Evolutionary conservation across 2,888 invertebrate genomes (phyloP).

Genomic region (Dynastes tityus): DNA sequence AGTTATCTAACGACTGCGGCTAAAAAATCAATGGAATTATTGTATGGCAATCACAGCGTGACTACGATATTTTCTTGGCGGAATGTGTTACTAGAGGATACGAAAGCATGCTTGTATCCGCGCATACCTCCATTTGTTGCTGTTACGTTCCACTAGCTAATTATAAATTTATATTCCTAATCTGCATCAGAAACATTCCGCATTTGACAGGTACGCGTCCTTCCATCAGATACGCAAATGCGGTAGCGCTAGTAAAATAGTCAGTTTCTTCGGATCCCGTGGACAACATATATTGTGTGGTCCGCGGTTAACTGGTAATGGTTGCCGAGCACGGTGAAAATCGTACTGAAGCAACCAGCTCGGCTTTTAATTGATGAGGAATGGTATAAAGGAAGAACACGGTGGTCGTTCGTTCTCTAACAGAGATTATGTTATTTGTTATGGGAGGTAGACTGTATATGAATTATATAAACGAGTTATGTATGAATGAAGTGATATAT

Average conservation of each 20-base stretch:
- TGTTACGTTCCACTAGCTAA: slow-evolving; percentile 11
- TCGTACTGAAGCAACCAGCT: slow-evolving; percentile 19
- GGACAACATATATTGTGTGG: slow-evolving; percentile 44
- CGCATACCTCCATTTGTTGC: not conserved
- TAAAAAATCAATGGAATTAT: not conserved
- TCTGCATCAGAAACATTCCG: slow-evolving; percentile 52
- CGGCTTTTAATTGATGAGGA: slow-evolving; percentile 43
- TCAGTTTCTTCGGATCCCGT: slow-evolving; percentile 42
- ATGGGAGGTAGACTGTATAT: not conserved
- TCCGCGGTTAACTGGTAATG: slow-evolving; percentile 30
- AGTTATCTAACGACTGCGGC: not conserved
- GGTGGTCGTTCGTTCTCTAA: slow-evolving; percentile 1
- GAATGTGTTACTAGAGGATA: slow-evolving; percentile 1
- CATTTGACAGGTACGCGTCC: slow-evolving; percentile 41
- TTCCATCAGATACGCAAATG: slow-evolving; percentile 45
- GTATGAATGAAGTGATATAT: not conserved
- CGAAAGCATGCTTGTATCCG: not conserved
- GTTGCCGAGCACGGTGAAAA: slow-evolving; percentile 23
- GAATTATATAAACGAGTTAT: slow-evolving; percentile 9
- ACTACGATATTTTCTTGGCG: too few species aligned
- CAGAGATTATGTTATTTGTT: slow-evolving; percentile 8
- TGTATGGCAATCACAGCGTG: too few species aligned
- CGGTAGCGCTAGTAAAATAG: slow-evolving; percentile 32
- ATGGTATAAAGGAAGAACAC: slow-evolving; percentile 18
- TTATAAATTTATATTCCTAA: slow-evolving; percentile 50